Conservation (phyloP, 2,113 vertebrate species). For the Terrapene triunguis region DNA sequence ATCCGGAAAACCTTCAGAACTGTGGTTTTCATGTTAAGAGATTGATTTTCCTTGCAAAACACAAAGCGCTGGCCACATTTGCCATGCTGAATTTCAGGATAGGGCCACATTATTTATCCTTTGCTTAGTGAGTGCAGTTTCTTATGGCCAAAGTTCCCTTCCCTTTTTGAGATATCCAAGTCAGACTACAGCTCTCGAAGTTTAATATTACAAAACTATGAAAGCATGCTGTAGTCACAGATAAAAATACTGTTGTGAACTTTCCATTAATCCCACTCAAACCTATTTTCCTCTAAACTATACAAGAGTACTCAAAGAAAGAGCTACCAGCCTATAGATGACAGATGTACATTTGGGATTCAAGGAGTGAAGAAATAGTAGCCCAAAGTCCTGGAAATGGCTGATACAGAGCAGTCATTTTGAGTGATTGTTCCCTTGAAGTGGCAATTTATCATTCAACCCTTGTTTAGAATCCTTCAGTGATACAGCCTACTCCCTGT, state of each 20-base stretch:
- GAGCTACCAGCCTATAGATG: conserved; percentile 68
- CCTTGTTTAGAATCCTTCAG: conserved; percentile 68
- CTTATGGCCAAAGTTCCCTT: rapidly evolving
- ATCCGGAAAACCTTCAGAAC: conserved; percentile 9
- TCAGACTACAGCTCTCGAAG: conserved; percentile 10
- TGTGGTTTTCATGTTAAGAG: neutral
- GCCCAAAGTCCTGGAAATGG: conserved; percentile 85
- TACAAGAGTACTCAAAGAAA: conserved; percentile 54
- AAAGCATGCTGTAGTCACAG: conserved; percentile 43
- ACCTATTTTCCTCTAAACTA: conserved; percentile 67
- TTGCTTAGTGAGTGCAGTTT: rapidly evolving
- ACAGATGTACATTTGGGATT: conserved; percentile 74
- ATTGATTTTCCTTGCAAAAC: conserved; percentile 20
- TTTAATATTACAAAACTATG: conserved; percentile 32
- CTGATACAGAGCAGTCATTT: conserved; percentile 86
- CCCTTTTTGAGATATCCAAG: neutral
- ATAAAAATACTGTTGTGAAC: conserved; percentile 47
- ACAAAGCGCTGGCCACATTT: neutral
- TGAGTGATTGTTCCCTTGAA: conserved; percentile 87
- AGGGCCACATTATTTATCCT: neutral
- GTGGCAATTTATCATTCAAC: conserved; percentile 87
- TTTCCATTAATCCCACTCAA: conserved; percentile 69
- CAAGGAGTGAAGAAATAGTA: conserved; percentile 79
- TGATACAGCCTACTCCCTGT: conserved; percentile 42
- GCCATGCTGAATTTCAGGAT: neutral